A percentile compares a stretch with the other conserved stretches of the same genome.
These are phyloP conservation scores for Vulpes lagopus DNA, from an alignment of 2,113 vertebrate genomes.

Conservation along the genomic window DNA sequence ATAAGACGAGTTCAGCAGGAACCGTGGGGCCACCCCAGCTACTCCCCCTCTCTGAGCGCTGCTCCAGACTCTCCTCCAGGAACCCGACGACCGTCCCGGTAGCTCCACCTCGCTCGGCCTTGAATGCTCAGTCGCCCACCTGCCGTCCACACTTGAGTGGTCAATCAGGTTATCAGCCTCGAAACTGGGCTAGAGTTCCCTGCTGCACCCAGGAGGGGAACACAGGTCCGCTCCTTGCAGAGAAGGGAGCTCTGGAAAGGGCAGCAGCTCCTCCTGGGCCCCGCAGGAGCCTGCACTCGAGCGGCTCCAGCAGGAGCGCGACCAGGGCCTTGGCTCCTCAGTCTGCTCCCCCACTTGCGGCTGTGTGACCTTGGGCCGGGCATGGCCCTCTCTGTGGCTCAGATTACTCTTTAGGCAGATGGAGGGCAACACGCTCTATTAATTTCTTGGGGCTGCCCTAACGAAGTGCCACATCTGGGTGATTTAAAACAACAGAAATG, in stretches of 20 bases:
- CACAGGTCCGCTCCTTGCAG: background rate
- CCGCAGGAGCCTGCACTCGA: background rate
- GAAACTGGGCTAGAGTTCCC: background rate
- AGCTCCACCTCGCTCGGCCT: background rate
- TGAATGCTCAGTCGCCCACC: background rate
- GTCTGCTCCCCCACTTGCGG: accelerated
- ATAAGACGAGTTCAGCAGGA: background rate
- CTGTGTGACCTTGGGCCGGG: background rate
- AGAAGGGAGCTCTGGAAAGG: background rate
- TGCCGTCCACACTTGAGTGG: background rate
- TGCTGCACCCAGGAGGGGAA: background rate
- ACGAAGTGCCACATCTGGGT: background rate
- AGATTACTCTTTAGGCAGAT: background rate
- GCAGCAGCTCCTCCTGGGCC: background rate
- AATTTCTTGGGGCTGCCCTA: background rate
- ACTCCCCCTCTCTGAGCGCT: background rate
- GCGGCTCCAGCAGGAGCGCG: background rate
- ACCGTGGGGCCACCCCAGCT: accelerated
- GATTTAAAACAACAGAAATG: background rate
- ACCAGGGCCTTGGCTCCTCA: background rate
- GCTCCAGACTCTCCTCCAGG: background rate
- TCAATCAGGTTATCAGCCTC: background rate
- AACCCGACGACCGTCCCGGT: background rate
- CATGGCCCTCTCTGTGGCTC: background rate
- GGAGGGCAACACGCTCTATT: background rate